Base-by-base conservation (phyloP, 2,888 invertebrate species). In the Nebria brevicollis region DNA sequence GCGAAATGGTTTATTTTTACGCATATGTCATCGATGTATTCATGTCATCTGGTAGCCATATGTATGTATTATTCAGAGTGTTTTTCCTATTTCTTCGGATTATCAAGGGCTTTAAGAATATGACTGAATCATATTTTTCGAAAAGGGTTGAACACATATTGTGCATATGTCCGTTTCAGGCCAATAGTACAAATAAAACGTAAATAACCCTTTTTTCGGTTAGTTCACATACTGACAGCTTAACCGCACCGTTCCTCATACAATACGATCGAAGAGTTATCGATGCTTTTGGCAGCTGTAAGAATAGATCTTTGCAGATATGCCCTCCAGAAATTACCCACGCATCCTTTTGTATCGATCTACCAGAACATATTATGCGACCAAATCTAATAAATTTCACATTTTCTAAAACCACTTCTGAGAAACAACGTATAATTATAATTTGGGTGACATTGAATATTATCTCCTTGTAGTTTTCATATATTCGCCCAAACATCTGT, bases 61-160 rank as follows among this genome's bases (percentile, higher is more conserved):
- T 78, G 78, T 65, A 11, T 25, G 4, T 26, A 15, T 13, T 70
- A 7, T 70, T 25, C 25, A 70, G 11, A 73, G 72, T 73, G 72
- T 73, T 78, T 78, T 78, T 78, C 78, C 73, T 78, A 78, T 72
- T 78, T 78, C 72, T 73, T 72, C 72, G 78, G 73, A 78, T 78
- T 78, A 78, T 78, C 78, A 78, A 73, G 73, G 41, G 78, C 20
- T 73, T 73, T 78, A 73, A 78, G 66, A 78, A 78, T 78, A 72
- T 73, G 65, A 72, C 78, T 72, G 64, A 72, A 72, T 72, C 73
- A 26, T 72, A 78, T 78, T 78, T 78, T 78, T 78, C 42, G 41
- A 72, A 78, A 78, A 73, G 78, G 78, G 78, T 77, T 78, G 73
- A 66, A 73, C 34, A 78, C 42, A 78, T 78, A 78, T 78, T 78